Evolutionary conservation across 2,797 vertebrate species (phyloP), one percentile per base, ranked within the genome.

Genomic region (Spinus olivaceus): DNA sequence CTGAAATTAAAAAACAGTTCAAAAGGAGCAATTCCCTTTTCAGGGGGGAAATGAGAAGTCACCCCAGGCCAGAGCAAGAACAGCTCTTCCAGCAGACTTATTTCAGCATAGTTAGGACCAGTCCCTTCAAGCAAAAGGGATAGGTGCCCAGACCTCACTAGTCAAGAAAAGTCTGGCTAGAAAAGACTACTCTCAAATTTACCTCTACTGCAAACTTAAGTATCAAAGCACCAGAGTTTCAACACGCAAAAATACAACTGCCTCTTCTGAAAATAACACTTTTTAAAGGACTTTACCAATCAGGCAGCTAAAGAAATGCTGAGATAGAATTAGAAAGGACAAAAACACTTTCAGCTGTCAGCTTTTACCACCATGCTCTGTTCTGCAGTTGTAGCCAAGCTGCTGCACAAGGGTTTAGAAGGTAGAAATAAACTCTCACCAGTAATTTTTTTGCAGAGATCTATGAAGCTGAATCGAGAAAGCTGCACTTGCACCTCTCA

Each of bases 11-110:
- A 53, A 67, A 64, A 8, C 7, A 77, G 41, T 54, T 87, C 72
- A 89, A 88, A 92, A 77, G 33, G 13, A 93, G 20, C 8, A 42
- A 32, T 73, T 84, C 22, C 22, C 16, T 71, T 89, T 81, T 61
- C 30, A 85, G 32, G 73, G 11, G 18, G 74, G 24, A 88, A 88
- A 67, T 21, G 4, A 57, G 14, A 82, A 77, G 65, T 61, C 47
- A 80, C 49, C 64, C 46, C 33, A 64, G 78, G 27, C 42, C 54
- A 88, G 80, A 77, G n/a, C 25, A 94, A 77, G 35, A 67, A 3
- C 33, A 69, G 32, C 16, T 82, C 46, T 80, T 95, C 61, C 23
- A 61, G 44, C 24, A 90, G 33, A 59, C 20, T 22, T 23, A 24
- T 66, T 88, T 94, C 56, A 78, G 46, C 23, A 33, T 0, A 1